Evolutionary conservation across 2,888 invertebrate species (phyloP).

Genomic region (Merodon equestris): DNA sequence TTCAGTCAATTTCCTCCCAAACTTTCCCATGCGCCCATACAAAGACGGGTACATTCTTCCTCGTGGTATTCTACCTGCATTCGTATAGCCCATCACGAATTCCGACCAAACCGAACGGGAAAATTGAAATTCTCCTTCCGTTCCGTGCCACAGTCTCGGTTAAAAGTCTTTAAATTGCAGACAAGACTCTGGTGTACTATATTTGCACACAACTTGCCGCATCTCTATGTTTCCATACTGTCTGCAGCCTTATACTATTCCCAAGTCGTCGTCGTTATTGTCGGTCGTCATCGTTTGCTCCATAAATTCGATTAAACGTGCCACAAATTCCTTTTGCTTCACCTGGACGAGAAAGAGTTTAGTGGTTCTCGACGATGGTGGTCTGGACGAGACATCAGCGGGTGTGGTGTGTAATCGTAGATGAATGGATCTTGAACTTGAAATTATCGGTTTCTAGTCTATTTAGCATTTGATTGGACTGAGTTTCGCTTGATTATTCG

Average conservation of each 20-base stretch:
- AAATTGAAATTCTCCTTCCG: constrained; percentile 37
- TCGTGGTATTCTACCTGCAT: no score
- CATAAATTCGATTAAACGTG: constrained; percentile 11
- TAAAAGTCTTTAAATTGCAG: constrained; percentile 47
- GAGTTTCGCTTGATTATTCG: constrained; percentile 43
- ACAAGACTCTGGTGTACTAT: no score
- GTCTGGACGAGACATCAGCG: neutral
- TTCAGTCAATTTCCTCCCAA: constrained; percentile 51
- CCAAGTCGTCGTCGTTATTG: neutral
- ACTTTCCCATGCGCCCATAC: constrained; percentile 47
- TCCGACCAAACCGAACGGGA: constrained; percentile 25
- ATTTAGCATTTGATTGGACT: constrained; percentile 22
- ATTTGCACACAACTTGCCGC: neutral
- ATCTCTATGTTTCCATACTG: neutral
- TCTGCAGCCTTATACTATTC: constrained; percentile 1
- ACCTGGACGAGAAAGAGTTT: neutral
- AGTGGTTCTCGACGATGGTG: neutral
- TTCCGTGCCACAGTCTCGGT: constrained; percentile 40
- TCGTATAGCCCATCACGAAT: constrained; percentile 4
- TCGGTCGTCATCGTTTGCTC: constrained; percentile 25
- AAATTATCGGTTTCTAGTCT: constrained; percentile 47
- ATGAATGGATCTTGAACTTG: constrained; percentile 52
- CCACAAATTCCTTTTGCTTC: neutral
- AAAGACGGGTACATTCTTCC: no score
- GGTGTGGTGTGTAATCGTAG: neutral